phyloP scores from a whole-genome alignment of 2,888 invertebrate species.

The Chloromyia formosa region DNA sequence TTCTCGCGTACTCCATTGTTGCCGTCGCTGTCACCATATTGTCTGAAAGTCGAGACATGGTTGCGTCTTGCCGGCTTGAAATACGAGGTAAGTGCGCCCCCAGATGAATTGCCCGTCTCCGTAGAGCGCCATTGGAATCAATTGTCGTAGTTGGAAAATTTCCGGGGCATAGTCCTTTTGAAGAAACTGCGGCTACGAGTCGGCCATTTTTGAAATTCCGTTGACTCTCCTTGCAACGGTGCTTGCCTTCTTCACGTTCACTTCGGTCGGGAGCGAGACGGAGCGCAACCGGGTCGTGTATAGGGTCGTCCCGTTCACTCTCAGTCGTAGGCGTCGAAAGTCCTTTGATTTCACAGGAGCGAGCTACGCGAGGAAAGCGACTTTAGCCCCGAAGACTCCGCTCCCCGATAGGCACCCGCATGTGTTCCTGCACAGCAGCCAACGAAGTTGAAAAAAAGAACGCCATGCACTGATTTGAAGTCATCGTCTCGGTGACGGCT shows the following conservation, averaged over 20 bases:
- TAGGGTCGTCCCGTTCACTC: constrained; percentile 12
- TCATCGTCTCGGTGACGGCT: neutral
- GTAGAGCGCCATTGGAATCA: no score
- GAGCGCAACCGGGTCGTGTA: neutral
- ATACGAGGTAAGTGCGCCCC: constrained; percentile 90
- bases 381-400: neutral
- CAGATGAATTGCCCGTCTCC: neutral
- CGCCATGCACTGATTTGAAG: constrained; percentile 25
- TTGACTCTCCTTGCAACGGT: constrained; percentile 26
- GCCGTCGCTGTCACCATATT: constrained; percentile 91
- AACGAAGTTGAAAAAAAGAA: neutral
- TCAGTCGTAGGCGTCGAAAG: constrained; percentile 32
- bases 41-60: constrained; percentile 97
- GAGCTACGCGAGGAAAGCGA: neutral
- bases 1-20: constrained; percentile 89
- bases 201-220: constrained; percentile 35
- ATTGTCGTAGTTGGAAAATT: no score
- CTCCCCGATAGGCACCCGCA: neutral
- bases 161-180: neutral
- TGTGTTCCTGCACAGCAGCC: neutral
- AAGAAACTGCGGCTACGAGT: neutral
- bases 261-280: neutral
- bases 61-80: constrained; percentile 88
- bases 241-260: constrained; percentile 20
- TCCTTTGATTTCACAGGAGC: constrained; percentile 13